Evolutionary conservation across 2,113 vertebrate species (phyloP).

Genomic region (Calypte anna): DNA sequence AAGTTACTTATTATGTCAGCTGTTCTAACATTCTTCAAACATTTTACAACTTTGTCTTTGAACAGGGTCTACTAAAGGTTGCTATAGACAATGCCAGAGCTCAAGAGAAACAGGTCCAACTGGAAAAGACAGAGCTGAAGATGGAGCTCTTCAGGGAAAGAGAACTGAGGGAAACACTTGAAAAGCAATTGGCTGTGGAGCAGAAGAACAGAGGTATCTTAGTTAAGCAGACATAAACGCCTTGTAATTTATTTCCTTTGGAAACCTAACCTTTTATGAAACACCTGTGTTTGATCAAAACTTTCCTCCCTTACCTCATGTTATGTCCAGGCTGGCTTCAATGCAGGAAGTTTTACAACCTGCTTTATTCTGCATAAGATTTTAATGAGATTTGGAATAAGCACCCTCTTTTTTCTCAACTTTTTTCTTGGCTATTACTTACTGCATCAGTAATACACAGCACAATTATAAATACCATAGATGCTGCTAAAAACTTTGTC

Average conservation of each 20-base stretch:
- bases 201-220: conserved; percentile 98
- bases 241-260: conserved; percentile 10
- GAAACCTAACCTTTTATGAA: neutral
- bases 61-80: conserved; percentile 96
- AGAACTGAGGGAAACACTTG: conserved; percentile 96
- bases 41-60: conserved; percentile 46
- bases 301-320: neutral
- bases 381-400: neutral
- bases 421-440: neutral
- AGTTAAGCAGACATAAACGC: neutral
- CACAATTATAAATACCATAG: neutral
- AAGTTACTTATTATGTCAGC: neutral
- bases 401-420: neutral
- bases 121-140: conserved; percentile 99
- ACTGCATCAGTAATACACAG: neutral
- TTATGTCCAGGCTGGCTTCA: neutral
- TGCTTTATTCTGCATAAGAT: neutral
- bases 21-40: conserved; percentile 10
- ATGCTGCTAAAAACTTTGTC: neutral
- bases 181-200: conserved; percentile 97
- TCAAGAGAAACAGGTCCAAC: conserved; percentile 98
- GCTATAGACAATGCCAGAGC: conserved; percentile 98
- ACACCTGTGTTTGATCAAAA: neutral
- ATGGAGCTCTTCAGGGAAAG: conserved; percentile 99
- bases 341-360: neutral